Evolutionary conservation across 2,797 vertebrate species (phyloP), one percentile per base, ranked within the genome.

Genomic region (Chelonia mydas): DNA sequence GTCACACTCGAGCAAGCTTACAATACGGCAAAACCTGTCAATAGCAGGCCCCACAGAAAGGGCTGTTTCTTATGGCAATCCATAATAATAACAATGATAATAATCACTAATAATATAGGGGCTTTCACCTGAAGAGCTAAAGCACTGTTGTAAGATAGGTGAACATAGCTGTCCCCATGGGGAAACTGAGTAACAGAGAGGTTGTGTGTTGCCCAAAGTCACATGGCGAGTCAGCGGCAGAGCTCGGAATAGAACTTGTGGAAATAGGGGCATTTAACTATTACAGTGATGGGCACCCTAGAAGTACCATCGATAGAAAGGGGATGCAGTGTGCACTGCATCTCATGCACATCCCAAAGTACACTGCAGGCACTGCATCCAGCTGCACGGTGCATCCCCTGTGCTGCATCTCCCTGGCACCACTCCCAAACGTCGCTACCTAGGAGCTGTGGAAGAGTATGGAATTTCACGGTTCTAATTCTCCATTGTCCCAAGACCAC

Each of bases 161-260:
- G 25, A 49, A 49, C 28, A 49, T 11, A 49, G 45, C 37, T 57
- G 81, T 6, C 33, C 53, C 86, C 27, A 84, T 80, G 6, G 57
- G n/a, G 51, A 92, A 96, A 95, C 25, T 2, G 23, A 90, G 54
- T 19, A 86, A 83, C 13, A 9, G 25, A 72, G 11, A 91, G 89
- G 55, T 6, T 0, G 3, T 19, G 79, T 27, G 45, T 53, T 94
- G 51, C 50, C 87, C 25, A 11, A 91, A 41, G 4, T 53, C 59
- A 91, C 19, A 37, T n/a, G 86, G 91, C n/a, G 54, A 2, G 51
- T 80, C 27, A 7, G 74, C n/a, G 28, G 41, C 19, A 86, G 74
- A 89, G 53, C 0, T 28, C 21, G 13, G 74, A 83, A 84, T 92
- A 59, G 50, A 57, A 3, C 10, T 84, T 59, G 90, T 80, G 80